Evolutionary conservation across 2,113 vertebrate genomes (phyloP).

Genomic region (Hippopotamus amphibius): DNA sequence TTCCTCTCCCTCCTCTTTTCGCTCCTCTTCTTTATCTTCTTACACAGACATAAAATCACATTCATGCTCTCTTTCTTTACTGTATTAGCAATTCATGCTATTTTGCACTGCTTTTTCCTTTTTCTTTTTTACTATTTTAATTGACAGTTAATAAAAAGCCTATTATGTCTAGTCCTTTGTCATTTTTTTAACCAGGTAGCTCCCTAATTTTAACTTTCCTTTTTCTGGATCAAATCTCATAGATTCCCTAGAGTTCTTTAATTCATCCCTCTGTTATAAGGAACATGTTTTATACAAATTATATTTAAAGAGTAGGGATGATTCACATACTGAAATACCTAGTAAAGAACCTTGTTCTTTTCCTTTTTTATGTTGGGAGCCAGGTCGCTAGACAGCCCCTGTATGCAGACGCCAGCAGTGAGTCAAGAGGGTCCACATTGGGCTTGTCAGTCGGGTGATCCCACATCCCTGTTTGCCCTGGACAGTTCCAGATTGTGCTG

Average conservation of each 20-base stretch:
- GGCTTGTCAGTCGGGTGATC: slow-evolving; percentile 6
- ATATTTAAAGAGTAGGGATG: not conserved
- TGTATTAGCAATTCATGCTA: not conserved
- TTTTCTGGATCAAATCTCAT: not conserved
- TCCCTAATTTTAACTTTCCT: not conserved
- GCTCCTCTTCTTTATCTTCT: not conserved
- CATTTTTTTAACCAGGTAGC: not conserved
- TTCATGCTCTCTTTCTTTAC: not conserved
- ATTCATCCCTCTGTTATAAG: not conserved
- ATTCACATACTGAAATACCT: not conserved
- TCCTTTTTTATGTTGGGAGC: not conserved
- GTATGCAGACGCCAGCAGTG: not conserved
- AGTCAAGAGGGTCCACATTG: not conserved
- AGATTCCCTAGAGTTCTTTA: not conserved
- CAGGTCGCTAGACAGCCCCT: not conserved
- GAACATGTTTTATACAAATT: not conserved
- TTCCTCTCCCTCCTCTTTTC: not conserved
- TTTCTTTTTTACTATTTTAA: not conserved
- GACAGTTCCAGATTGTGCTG: not conserved
- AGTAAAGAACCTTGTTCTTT: not conserved
- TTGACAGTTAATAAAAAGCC: not conserved
- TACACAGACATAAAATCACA: not conserved
- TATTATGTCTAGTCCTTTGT: not conserved
- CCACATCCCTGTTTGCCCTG: not conserved
- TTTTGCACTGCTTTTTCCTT: not conserved